phyloP scores from a whole-genome alignment of 2,797 vertebrate genomes.

The Catamblyrhynchus diadema region DNA sequence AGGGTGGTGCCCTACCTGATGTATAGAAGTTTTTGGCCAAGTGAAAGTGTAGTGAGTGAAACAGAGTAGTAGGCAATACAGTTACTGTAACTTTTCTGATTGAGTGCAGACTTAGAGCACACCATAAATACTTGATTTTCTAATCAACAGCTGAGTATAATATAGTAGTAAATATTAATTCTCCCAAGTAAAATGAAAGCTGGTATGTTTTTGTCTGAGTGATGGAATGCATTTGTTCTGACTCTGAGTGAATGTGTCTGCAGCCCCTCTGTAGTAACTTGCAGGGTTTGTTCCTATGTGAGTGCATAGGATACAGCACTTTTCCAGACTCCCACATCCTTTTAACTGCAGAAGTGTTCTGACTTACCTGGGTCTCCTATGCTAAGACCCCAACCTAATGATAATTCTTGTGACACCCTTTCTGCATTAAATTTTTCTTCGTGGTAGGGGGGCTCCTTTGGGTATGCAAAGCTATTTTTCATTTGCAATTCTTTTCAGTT shows the following conservation, averaged over 20 bases:
- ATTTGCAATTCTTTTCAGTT: not conserved
- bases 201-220: not conserved
- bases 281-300: rapidly evolving
- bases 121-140: not conserved
- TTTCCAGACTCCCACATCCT: not conserved
- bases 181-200: not conserved
- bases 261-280: not conserved
- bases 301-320: rapidly evolving
- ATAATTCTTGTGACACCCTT: not conserved
- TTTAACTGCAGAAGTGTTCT: not conserved
- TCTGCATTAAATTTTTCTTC: not conserved
- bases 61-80: not conserved
- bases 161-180: not conserved
- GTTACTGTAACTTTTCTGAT: not conserved
- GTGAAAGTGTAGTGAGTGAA: not conserved
- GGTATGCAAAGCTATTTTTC: not conserved
- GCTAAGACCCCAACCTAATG: not conserved
- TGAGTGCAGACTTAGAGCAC: not conserved
- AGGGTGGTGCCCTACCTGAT: not conserved
- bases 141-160: not conserved
- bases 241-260: not conserved
- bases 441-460: not conserved
- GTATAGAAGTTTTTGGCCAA: not conserved
- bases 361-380: not conserved
- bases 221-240: not conserved